A percentile compares a stretch with the other conserved stretches of the same genome.
Conservation (phyloP, 2,888 invertebrate genomes). For the Morinoia aosen region DNA sequence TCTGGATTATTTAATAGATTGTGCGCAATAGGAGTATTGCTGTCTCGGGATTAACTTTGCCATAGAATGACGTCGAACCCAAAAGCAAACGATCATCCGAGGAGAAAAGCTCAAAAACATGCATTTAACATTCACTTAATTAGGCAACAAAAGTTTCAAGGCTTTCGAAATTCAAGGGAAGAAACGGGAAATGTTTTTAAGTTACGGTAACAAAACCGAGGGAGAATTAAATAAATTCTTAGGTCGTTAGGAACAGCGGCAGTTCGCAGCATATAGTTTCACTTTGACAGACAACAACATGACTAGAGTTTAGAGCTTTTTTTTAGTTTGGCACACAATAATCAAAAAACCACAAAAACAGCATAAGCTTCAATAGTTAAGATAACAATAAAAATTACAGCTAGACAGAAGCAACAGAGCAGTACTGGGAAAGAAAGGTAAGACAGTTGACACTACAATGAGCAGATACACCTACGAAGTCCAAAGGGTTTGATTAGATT, state of each 20-base stretch:
- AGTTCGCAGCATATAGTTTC: background rate
- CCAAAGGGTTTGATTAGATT: slow-evolving; percentile 43
- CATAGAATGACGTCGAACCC: background rate
- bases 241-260: background rate
- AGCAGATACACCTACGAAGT: slow-evolving; percentile 27
- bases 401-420: slow-evolving; percentile 52
- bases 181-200: background rate
- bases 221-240: background rate
- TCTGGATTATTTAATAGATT: background rate
- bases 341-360: slow-evolving; percentile 45
- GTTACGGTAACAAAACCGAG: background rate
- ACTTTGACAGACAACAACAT: slow-evolving; percentile 45
- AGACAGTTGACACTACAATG: slow-evolving; percentile 27
- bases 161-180: background rate
- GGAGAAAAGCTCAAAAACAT: background rate
- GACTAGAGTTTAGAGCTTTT: slow-evolving; percentile 39
- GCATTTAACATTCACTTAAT: slow-evolving; percentile 12
- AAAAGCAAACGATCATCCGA: background rate
- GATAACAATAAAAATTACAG: slow-evolving; percentile 53
- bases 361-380: slow-evolving; percentile 39
- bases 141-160: background rate
- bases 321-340: slow-evolving; percentile 52
- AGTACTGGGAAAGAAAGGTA: slow-evolving; percentile 27
- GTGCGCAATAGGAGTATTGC: slow-evolving; percentile 22
- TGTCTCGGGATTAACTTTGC: background rate